Percentiles rank a stretch among this genome's conserved stretches.
Conservation (phyloP, 2,113 vertebrate genomes). For the Hippocampus abdominalis region DNA sequence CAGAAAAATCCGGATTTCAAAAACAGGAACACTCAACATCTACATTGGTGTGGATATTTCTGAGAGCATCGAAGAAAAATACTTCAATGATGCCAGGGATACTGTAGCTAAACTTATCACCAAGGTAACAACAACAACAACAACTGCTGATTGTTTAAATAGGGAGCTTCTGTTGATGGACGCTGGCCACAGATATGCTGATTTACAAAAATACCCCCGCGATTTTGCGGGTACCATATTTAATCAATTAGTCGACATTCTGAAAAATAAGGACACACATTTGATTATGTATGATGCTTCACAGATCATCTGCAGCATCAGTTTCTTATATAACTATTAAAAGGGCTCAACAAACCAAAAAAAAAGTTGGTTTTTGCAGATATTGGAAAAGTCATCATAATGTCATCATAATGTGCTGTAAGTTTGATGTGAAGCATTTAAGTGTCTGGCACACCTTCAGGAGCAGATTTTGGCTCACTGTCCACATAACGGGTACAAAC, state of each 20-base stretch:
- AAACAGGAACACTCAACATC: constrained; percentile 65
- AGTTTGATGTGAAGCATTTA: constrained; percentile 3
- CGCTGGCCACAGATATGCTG: constrained; percentile 29
- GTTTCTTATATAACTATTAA: not conserved
- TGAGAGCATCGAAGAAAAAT: constrained; percentile 39
- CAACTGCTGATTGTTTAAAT: constrained; percentile 26
- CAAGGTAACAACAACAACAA: constrained; percentile 55
- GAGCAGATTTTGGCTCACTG: constrained; percentile 21
- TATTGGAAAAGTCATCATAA: not conserved
- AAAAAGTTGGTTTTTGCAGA: not conserved
- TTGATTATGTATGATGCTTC: not conserved
- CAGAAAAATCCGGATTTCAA: constrained; percentile 49
- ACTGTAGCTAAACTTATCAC: constrained; percentile 46
- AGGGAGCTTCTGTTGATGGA: constrained; percentile 17
- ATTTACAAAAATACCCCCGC: constrained; percentile 22
- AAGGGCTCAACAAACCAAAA: no score
- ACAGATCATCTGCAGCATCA: not conserved
- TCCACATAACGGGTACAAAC: constrained; percentile 21
- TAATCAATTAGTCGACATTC: constrained; percentile 16
- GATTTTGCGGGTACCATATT: constrained; percentile 20
- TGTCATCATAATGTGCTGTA: not conserved
- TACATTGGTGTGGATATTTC: constrained; percentile 75
- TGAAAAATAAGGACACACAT: not conserved
- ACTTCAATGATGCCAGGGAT: constrained; percentile 22
- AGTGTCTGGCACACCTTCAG: constrained; percentile 15